A percentile compares a stretch with the other conserved stretches of the same genome.
Evolutionary conservation across 2,797 vertebrate genomes (phyloP).

Genomic region (Etheostoma nigrum): DNA sequence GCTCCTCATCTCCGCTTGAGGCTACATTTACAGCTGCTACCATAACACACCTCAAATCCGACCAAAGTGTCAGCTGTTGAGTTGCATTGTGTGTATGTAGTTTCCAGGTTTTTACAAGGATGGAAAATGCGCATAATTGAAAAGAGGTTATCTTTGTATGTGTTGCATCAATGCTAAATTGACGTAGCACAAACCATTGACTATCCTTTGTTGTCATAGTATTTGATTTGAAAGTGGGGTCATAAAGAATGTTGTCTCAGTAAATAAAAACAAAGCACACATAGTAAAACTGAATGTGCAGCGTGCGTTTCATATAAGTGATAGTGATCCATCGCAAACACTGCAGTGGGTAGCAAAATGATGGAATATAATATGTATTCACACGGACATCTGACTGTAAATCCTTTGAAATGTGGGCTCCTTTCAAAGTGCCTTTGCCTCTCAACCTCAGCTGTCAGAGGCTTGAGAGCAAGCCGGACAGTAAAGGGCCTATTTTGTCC

Average conservation of each 20-base stretch:
- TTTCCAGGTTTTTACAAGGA: background rate
- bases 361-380: slow-evolving; percentile 43
- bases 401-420: slow-evolving; percentile 59
- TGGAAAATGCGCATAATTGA: background rate
- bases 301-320: slow-evolving; percentile 17
- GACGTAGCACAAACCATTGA: background rate
- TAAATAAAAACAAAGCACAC: slow-evolving; percentile 11
- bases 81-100: slow-evolving; percentile 14
- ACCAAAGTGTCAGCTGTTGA: background rate
- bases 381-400: slow-evolving; percentile 49
- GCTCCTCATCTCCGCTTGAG: background rate
- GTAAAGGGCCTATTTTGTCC: slow-evolving; percentile 46
- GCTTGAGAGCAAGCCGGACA: slow-evolving; percentile 24
- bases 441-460: slow-evolving; percentile 36
- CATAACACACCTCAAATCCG: background rate
- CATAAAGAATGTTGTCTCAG: background rate
- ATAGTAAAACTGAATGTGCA: background rate
- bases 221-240: slow-evolving; percentile 7
- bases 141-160: background rate
- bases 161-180: background rate
- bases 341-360: slow-evolving; percentile 38
- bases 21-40: background rate
- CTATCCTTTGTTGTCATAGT: background rate
- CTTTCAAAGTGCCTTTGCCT: slow-evolving; percentile 42
- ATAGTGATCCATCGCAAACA: slow-evolving; percentile 1